phyloP scores from a whole-genome alignment of 1,140 invertebrate species.

The Grapholita molesta region DNA sequence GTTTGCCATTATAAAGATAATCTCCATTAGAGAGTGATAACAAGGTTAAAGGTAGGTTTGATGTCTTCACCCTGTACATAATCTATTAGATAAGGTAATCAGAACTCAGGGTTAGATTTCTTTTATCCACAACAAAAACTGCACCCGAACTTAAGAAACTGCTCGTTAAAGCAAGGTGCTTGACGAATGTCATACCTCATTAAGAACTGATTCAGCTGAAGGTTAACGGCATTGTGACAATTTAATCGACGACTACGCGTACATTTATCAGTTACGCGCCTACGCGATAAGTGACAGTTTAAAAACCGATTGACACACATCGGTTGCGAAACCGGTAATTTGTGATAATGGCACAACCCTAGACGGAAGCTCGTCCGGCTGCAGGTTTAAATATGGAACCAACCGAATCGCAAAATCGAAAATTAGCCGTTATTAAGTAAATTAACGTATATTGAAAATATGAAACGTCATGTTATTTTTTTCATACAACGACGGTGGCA shows the following conservation, averaged over 20 bases:
- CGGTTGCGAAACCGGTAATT: background rate
- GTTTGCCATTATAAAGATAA: background rate
- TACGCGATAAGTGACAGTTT: constrained; percentile 9
- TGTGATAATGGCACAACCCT: constrained; percentile 15
- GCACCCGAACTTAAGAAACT: constrained; percentile 11
- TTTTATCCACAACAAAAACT: background rate
- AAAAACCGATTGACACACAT: constrained; percentile 13
- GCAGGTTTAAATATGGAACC: background rate
- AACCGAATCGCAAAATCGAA: background rate
- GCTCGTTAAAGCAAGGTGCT: background rate
- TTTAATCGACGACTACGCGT: constrained; percentile 10
- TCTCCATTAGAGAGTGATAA: background rate
- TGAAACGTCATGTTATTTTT: too few relatives aligned
- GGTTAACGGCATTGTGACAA: constrained; percentile 1
- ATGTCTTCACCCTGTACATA: background rate
- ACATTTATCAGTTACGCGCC: background rate
- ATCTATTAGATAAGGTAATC: background rate
- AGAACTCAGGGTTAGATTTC: constrained; percentile 5
- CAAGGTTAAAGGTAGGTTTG: background rate
- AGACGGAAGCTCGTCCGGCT: constrained; percentile 28
- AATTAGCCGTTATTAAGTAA: background rate
- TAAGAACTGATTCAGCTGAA: background rate
- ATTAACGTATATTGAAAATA: too few relatives aligned
- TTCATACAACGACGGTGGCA: too few relatives aligned
- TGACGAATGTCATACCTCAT: constrained; percentile 4